A percentile compares a stretch with the other conserved stretches of the same genome.
Evolutionary conservation across 2,797 vertebrate genomes (phyloP).

Genomic region (Hipposideros larvatus): DNA sequence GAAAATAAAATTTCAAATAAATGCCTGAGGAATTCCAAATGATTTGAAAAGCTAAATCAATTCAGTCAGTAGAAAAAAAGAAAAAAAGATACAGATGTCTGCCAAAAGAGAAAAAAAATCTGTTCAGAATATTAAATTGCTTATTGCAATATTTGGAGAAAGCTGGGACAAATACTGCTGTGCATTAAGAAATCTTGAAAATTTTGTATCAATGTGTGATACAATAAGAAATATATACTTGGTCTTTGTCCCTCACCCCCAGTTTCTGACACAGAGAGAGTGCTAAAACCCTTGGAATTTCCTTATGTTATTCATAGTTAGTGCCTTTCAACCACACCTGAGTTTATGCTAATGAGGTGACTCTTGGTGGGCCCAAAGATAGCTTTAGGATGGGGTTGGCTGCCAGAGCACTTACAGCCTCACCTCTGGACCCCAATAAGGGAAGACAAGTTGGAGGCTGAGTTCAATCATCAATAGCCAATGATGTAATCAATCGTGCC

Average conservation of each 20-base stretch:
- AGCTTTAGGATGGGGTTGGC: neutral
- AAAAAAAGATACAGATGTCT: neutral
- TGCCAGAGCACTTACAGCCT: neutral
- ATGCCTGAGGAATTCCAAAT: constrained; percentile 64
- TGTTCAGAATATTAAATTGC: constrained; percentile 39
- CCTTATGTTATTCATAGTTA: neutral
- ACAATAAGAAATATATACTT: neutral
- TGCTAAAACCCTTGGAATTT: neutral
- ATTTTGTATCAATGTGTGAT: neutral
- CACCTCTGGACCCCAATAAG: neutral
- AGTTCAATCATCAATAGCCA: neutral
- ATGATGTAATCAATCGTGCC: neutral
- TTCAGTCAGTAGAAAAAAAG: constrained; percentile 11
- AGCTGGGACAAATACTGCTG: neutral
- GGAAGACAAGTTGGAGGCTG: neutral
- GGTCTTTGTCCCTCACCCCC: neutral
- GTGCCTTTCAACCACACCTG: neutral
- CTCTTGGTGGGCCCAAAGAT: neutral
- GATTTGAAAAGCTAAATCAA: constrained; percentile 63
- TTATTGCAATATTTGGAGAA: constrained; percentile 36
- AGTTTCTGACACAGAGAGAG: neutral
- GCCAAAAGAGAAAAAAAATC: neutral
- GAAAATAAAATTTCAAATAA: constrained; percentile 74
- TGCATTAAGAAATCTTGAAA: neutral
- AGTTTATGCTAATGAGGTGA: neutral